Evolutionary conservation across 2,113 vertebrate species (phyloP).

Genomic region (Mesocricetus auratus): DNA sequence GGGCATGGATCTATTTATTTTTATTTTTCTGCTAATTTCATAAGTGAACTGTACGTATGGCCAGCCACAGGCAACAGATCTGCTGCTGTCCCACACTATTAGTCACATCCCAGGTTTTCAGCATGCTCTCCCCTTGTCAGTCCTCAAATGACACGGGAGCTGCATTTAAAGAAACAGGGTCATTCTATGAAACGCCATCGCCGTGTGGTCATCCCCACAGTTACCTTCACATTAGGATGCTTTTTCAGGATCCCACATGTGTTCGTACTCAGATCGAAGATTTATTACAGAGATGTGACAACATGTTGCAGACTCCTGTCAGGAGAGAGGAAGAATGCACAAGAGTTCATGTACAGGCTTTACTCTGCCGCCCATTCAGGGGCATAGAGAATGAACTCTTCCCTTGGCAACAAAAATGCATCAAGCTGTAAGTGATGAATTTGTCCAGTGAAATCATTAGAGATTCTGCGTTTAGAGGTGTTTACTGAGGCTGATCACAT

Average conservation of each 20-base stretch:
- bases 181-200: background rate
- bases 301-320: background rate
- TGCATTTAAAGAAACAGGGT: background rate
- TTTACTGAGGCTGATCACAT: background rate
- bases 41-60: background rate
- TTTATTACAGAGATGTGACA: background rate
- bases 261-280: background rate
- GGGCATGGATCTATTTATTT: background rate
- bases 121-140: background rate
- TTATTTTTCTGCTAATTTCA: background rate
- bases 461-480: conserved; percentile 9
- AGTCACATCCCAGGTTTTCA: background rate
- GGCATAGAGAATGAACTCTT: background rate
- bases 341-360: background rate
- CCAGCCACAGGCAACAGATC: background rate
- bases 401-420: background rate
- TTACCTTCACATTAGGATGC: conserved; percentile 8
- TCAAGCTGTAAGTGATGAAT: background rate
- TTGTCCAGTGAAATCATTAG: conserved; percentile 6
- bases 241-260: background rate
- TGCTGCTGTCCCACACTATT: background rate
- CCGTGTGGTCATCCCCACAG: background rate
- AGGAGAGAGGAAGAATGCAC: background rate
- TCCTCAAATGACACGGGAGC: background rate
- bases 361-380: background rate